Evolutionary conservation across 2,113 vertebrate genomes (phyloP), one percentile per base, ranked within the genome.

Genomic region (Athene noctua): DNA sequence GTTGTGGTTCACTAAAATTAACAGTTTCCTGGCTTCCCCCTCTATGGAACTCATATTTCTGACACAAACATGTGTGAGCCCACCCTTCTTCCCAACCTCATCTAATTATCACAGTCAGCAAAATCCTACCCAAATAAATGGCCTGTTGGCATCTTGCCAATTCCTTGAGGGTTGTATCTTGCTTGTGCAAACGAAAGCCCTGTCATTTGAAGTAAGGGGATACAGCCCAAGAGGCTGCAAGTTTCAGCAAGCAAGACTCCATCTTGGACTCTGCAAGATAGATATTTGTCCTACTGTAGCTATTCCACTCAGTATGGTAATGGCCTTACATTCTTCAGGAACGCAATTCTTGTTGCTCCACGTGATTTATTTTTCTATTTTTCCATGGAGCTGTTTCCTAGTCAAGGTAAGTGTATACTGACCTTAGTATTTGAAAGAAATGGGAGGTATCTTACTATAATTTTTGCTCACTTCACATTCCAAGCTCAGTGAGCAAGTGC

Each of bases 231-330:
- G 34, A 91, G 26, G 23, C 51, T 94, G 75, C 94, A 92, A 63
- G 94, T 93, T 90, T 61, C 92, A 88, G 90, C 95, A 94, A 59
- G 94, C 55, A 81, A 18, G 6, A 11, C 30, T 88, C n/a, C 27
- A 46, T 86, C 46, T 66, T 54, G 54, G 32, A 49, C 55, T 94
- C 51, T 34, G 18, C 4, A 86, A 40, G 59, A 65, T 0, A 74
- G 30, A 12, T 26, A 15, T 7, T 49, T 68, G 22, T 29, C 86
- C 62, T 46, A 46, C 51, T 47, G 29, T 46, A 75, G 32, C 26
- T 83, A 9, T 30, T 86, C 42, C 52, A 62, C 20, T 54, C 22
- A 34, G 26, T 14, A 10, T 36, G 42, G 12, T 52, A 71, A 66
- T 15, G 23, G 51, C 20, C 46, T 66, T 61, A 11, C 12, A 25